Conservation (phyloP, 2,113 vertebrate species). For the Arothron firmamentum region DNA sequence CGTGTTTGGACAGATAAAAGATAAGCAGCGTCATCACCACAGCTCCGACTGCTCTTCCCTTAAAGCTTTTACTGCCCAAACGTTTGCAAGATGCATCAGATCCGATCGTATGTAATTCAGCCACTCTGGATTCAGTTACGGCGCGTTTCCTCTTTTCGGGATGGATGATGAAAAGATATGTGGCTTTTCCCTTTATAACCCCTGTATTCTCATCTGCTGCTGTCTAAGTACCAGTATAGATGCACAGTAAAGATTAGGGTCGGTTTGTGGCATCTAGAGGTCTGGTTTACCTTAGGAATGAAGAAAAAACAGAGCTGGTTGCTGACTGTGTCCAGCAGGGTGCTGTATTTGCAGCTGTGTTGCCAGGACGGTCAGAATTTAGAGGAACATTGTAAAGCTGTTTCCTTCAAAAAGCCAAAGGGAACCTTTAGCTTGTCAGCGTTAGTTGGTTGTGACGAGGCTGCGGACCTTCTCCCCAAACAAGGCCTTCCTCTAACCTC, state of each 20-base stretch:
- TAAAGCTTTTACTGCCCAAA: conserved; percentile 49
- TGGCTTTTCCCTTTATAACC: no score
- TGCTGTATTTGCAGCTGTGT: conserved; percentile 40
- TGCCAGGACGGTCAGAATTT: conserved; percentile 33
- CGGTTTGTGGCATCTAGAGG: conserved; percentile 21
- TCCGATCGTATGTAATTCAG: conserved; percentile 34
- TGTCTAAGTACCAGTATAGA: no score
- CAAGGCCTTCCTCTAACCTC: conserved; percentile 49
- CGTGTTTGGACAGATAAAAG: conserved; percentile 55
- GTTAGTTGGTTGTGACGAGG: conserved; percentile 49
- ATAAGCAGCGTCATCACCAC: neutral
- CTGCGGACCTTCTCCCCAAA: conserved; percentile 36
- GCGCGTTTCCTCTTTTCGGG: no score
- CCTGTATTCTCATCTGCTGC: no score
- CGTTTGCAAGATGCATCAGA: conserved; percentile 27
- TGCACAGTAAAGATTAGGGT: neutral
- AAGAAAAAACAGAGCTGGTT: conserved; percentile 19
- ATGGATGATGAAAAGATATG: no score
- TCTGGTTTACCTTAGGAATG: conserved; percentile 12
- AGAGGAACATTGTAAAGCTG: conserved; percentile 13
- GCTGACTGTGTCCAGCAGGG: conserved; percentile 16
- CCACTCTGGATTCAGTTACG: neutral
- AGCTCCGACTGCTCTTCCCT: conserved; percentile 42
- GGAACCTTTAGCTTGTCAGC: conserved; percentile 50
- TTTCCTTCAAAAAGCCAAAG: conserved; percentile 39